Base-by-base conservation (phyloP, 2,797 vertebrate species). In the Sylvia borin region DNA sequence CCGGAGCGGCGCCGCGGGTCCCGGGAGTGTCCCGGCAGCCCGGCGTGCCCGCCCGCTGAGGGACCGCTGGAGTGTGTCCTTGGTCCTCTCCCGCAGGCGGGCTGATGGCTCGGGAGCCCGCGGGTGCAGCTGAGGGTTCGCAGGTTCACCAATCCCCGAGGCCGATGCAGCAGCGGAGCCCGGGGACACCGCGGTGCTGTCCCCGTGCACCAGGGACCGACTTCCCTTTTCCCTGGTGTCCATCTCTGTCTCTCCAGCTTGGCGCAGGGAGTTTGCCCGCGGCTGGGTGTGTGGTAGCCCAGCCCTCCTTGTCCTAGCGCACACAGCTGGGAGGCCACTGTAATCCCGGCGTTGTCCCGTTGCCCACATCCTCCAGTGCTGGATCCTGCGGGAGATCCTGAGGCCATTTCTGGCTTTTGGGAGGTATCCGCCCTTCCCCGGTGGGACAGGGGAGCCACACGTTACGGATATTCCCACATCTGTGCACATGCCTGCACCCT, bases 381-480 rank as follows among this genome's bases (percentile, higher is more conserved):
- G 18, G 9, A 34, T 87, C 16, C n/a, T 8, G 6, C 4, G 2
- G 45, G 34, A 64, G 29, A 16, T 89, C 38, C 36, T 11, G 40
- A 58, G 16, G 26, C 43, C 22, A 7, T 26, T 38, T n/a, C 40
- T 9, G 25, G 43, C 24, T 75, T 38, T 31, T 27, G 57, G 13
- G 16, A 19, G 12, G 14, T 32, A 4, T 16, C 31, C 13, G 11
- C 27, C 45, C 43, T 51, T 67, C 27, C 73, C 14, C 50, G 4
- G 29, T 1, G 1, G 8, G 9, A 22, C 36, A 0, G 0, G 45
- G 19, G 40, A 71, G 7, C 20, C 32, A 16, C 7, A 2, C 0
- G 2, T 32, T 26, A 38, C 1, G 3, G 53, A 10, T 54, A 11
- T 43, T 42, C 8, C 17, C 4, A 2, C 18, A 8, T 13, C 16